Conservation (phyloP, 1,140 invertebrate genomes). For the Atta cephalotes region DNA sequence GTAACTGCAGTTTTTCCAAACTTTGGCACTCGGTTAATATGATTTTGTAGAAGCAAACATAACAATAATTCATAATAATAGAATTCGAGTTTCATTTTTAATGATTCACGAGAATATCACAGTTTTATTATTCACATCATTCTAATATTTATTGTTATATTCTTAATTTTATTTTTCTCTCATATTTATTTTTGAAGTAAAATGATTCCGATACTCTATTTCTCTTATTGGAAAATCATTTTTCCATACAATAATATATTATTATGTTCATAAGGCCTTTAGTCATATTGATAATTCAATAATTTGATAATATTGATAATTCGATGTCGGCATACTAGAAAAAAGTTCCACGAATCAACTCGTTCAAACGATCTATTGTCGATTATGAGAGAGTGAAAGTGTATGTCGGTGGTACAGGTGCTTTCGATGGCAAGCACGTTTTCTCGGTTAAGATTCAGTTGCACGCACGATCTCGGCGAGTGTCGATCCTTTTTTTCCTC, state of each 20-base stretch:
- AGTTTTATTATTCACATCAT: background rate
- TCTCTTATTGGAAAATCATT: background rate
- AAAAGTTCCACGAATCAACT: conserved; percentile 10
- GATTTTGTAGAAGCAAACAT: background rate
- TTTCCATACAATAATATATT: background rate
- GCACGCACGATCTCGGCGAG: conserved; percentile 7
- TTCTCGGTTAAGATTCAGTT: conserved; percentile 62
- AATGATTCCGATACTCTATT: background rate
- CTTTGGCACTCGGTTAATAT: background rate
- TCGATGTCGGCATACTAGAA: conserved; percentile 19
- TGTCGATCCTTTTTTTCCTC: conserved; percentile 27
- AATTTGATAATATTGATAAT: background rate
- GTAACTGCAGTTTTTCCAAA: conserved; percentile 14
- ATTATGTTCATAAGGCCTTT: background rate
- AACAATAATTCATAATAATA: background rate
- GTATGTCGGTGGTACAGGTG: conserved; percentile 53
- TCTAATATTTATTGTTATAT: background rate
- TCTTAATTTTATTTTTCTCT: background rate
- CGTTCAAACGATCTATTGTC: conserved; percentile 30
- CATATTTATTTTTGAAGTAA: background rate
- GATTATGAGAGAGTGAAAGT: conserved; percentile 74
- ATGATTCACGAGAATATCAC: background rate
- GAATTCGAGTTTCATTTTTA: background rate
- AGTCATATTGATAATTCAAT: too few species aligned
- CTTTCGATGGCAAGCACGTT: conserved; percentile 66